Evolutionary conservation across 2,797 vertebrate species (phyloP), one percentile per base, ranked within the genome.

Genomic region (Menidia menidia): DNA sequence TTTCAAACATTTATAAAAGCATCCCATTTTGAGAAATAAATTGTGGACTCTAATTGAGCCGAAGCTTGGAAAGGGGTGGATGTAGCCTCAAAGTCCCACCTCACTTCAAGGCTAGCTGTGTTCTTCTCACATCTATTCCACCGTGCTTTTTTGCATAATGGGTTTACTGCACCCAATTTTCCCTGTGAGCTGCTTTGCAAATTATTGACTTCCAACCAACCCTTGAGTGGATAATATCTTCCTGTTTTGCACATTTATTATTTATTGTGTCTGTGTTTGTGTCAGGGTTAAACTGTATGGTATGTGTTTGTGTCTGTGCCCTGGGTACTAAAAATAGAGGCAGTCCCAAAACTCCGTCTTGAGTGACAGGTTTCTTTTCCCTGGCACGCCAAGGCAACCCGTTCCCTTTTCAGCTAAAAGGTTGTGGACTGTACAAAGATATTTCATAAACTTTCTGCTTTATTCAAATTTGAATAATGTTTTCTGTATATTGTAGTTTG

Each of bases 301-400:
- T 72, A 82, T 85, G 82, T 60, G 78, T 92, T 78, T 75, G 82
- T 61, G 77, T 92, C 79, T 75, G 65, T 68, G 78, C 84, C 75
- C 45, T 69, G 71, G 78, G 59, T 73, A 57, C 91, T 94, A 93
- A 90, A 94, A 94, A 93, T 94, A 93, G 92, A 87, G 52, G 63
- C 87, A 66, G 85, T 87, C 88, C 85, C 86, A 88, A 84, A 88
- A 80, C 71, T 85, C 74, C 44, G 64, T 58, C 82, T 81, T 91
- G 91, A 93, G 80, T 92, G 91, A 91, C 92, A 92, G 87, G 80
- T 87, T 88, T 92, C 80, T 74, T 89, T 85, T 87, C 67, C 47
- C 77, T 83, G 82, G 86, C 89, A 91, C 8, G 78, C 84, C 68
- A 83, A 82, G 81, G 86, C 77, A 83, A 88, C 87, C 89, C 80